Percentiles rank a stretch among this genome's conserved stretches.
phyloP scores from a whole-genome alignment of 1,140 invertebrate genomes.

The Halesus radiatus region DNA sequence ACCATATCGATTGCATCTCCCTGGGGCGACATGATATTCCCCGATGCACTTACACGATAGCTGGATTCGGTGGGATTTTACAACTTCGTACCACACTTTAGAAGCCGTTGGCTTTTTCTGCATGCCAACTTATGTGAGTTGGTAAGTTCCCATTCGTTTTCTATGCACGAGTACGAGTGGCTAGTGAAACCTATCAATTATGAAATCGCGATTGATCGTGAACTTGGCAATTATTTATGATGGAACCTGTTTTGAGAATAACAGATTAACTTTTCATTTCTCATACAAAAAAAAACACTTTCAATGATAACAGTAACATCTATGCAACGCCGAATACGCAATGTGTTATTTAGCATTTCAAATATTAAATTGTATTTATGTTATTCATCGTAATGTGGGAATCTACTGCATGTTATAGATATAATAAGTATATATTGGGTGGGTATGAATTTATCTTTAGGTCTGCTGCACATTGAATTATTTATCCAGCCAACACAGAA shows the following conservation, averaged over 20 bases:
- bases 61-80: neutral
- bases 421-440: too few species aligned
- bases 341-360: too few species aligned
- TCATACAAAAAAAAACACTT: slow-evolving; percentile 6
- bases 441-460: too few species aligned
- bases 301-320: neutral
- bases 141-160: slow-evolving; percentile 28
- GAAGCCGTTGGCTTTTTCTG: slow-evolving; percentile 5
- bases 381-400: too few species aligned
- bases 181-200: slow-evolving; percentile 41
- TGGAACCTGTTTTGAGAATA: slow-evolving; percentile 23
- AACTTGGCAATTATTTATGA: neutral
- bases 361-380: too few species aligned
- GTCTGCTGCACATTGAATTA: too few species aligned
- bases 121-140: neutral
- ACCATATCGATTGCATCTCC: slow-evolving; percentile 12
- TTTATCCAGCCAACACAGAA: too few species aligned
- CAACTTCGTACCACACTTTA: neutral
- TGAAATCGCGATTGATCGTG: slow-evolving; percentile 29
- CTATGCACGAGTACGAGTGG: slow-evolving; percentile 5
- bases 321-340: too few species aligned
- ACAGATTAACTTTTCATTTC: slow-evolving; percentile 18
- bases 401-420: too few species aligned
- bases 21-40: neutral
- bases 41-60: neutral